Evolutionary conservation across 1,140 invertebrate genomes (phyloP).

Genomic region (Danaus plexippus): DNA sequence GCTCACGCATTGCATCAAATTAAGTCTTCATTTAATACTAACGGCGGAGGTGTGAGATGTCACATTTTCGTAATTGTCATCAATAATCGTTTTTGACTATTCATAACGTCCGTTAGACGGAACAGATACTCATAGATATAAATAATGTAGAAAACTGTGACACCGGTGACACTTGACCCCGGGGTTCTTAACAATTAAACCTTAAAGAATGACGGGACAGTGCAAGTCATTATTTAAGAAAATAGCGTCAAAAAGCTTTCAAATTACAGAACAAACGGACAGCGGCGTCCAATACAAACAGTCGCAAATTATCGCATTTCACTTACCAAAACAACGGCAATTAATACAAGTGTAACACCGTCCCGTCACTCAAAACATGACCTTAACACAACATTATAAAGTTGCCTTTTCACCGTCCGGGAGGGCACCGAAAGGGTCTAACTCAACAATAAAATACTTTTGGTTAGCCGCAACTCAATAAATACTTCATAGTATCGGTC

Average conservation of each 20-base stretch:
- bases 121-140: too few relatives aligned
- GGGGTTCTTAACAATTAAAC: background rate
- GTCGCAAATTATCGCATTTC: slow-evolving; percentile 25
- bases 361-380: slow-evolving; percentile 6
- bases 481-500: slow-evolving; percentile 69
- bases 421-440: slow-evolving; percentile 38
- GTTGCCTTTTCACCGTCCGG: slow-evolving; percentile 6
- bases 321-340: slow-evolving; percentile 33
- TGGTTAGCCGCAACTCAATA: slow-evolving; percentile 65
- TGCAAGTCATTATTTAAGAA: slow-evolving; percentile 8
- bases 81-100: too few relatives aligned
- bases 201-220: slow-evolving; percentile 1
- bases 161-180: background rate
- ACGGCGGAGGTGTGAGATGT: too few relatives aligned
- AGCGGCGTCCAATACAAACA: slow-evolving; percentile 12
- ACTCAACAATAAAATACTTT: slow-evolving; percentile 64
- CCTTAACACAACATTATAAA: background rate
- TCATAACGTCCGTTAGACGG: too few relatives aligned
- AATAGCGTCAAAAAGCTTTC: slow-evolving; percentile 14
- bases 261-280: slow-evolving; percentile 19
- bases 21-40: too few relatives aligned
- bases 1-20: too few relatives aligned
- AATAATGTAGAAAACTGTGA: too few relatives aligned
- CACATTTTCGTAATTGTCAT: too few relatives aligned
- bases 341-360: slow-evolving; percentile 32